Evolutionary conservation across 2,888 invertebrate species (phyloP), one percentile per base, ranked within the genome.

Genomic region (Magallana nippona): DNA sequence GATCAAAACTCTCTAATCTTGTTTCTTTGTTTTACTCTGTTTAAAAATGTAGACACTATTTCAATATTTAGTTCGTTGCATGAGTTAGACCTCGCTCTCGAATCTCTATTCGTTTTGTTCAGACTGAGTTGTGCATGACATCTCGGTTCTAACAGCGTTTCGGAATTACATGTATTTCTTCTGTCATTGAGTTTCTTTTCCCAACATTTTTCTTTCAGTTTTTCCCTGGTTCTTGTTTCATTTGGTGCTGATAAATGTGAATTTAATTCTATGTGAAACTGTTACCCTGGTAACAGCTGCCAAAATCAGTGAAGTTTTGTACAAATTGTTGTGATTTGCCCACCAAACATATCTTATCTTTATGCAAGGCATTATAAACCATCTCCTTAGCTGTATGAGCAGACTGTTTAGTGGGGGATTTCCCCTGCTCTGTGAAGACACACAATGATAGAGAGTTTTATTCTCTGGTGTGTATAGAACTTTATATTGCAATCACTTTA

Each of bases 341-440:
- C 71, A 71, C 71, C 71, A 71, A 71, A 71, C 71, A 71, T 71
- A 71, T 71, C 71, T 27, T 22, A 71, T 71, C 27, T 19, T 71
- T 71, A 71, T 71, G 71, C 71, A 71, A 71, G 71, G 71, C 71
- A 71, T 71, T 71, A 17, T 71, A 71, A 71, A 27, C 71, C 71
- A 71, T 71, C 27, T 71, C 13, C 15, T 22, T 71, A 27, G 32
- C 32, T 27, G 15, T 27, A 10, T 27, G 27, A 71, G 15, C 22
- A 27, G 71, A 32, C 22, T 27, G 71, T 15, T 27, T 22, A 10
- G 71, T 1, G 13, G 10, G 27, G 22, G 15, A 27, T 71, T 32
- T 32, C 22, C 32, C 27, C 15, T 71, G 71, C 71, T 71, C 22
- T 27, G 15, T 22, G 32, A 1, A 1, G 17, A 44, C 44, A 44